Evolutionary conservation across 2,888 invertebrate species (phyloP).

Genomic region (Raillietiella orientalis): DNA sequence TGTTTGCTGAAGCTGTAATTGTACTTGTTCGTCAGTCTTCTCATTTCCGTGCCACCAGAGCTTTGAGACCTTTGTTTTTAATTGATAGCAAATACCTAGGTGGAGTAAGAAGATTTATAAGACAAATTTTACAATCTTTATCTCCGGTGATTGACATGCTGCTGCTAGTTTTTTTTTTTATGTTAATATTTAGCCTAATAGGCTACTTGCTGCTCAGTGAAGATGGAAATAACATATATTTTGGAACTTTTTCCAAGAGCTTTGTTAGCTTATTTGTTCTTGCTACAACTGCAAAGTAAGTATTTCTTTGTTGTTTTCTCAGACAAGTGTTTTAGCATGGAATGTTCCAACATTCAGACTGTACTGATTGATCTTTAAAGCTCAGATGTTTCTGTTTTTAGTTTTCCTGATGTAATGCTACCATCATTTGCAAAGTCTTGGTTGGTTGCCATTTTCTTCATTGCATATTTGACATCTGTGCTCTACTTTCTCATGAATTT

Average conservation of each 20-base stretch:
- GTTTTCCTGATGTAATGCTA: conserved; percentile 81
- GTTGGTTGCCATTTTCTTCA: conserved; percentile 57
- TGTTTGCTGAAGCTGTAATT: conserved; percentile 47
- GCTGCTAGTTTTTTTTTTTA: conserved; percentile 45
- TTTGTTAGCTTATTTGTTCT: conserved; percentile 65
- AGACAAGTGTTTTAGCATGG: neutral
- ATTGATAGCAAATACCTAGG: conserved; percentile 55
- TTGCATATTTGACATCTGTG: conserved; percentile 48
- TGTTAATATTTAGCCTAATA: conserved; percentile 43
- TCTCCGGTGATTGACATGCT: conserved; percentile 68
- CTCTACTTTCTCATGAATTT: conserved; percentile 63
- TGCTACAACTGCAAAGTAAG: conserved; percentile 68
- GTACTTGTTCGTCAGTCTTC: conserved; percentile 45
- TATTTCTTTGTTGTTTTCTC: conserved; percentile 8
- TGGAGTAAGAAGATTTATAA: conserved; percentile 23
- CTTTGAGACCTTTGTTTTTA: conserved; percentile 53
- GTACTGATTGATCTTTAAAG: too few relatives aligned
- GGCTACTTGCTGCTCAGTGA: conserved; percentile 49
- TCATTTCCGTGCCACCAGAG: conserved; percentile 57
- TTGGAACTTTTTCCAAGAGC: conserved; percentile 38
- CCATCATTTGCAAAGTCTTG: conserved; percentile 44
- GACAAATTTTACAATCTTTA: conserved; percentile 45
- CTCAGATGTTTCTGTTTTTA: conserved; percentile 19
- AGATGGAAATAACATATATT: conserved; percentile 36
- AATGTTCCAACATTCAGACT: too few relatives aligned